Evolutionary conservation across 2,888 invertebrate species (phyloP), one percentile per base, ranked within the genome.

Genomic region (Argyresthia goedartella): DNA sequence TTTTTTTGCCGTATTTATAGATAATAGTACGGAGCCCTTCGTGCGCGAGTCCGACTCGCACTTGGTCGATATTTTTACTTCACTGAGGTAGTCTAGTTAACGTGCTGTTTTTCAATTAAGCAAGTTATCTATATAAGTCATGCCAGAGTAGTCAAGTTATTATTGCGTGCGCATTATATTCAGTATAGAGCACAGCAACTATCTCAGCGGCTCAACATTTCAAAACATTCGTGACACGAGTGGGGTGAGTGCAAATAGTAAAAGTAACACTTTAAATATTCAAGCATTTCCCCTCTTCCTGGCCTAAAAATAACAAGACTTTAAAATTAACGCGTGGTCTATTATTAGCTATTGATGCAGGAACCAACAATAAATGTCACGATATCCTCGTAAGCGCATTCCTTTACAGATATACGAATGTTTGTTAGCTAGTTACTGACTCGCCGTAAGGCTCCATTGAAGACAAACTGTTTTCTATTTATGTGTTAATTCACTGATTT

Each of bases 321-420:
- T 73, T 73, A 75, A 76, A 73, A 25, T 78, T 76, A 78, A 76
- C 73, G 65, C 64, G 63, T 61, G 69, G 65, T 73, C 73, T 69
- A 71, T 33, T 77, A 80, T 76, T 77, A 77, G 76, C 62, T 73
- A 57, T 80, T 73, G 67, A 67, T 70, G 69, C 61, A 70, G 73
- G 71, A 80, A 74, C 73, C 74, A 74, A 79, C 73, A 74, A 77
- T 79, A 79, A 77, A 74, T 74, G 71, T 75, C 70, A 69, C 71
- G 67, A 73, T 67, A 65, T 65, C 52, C n/a, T 14, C 41, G 9
- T 8, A 25, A 25, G 43, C 42, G 35, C 50, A 34, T 34, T 42
- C 25, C 42, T 50, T 10, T 2, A 36, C 34, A 44, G 39, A 11
- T 43, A 16, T 44, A 44, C 16, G 13, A 15, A 16, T 10, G 4